phyloP scores from a whole-genome alignment of 2,888 invertebrate genomes.

The Diaperis boleti region DNA sequence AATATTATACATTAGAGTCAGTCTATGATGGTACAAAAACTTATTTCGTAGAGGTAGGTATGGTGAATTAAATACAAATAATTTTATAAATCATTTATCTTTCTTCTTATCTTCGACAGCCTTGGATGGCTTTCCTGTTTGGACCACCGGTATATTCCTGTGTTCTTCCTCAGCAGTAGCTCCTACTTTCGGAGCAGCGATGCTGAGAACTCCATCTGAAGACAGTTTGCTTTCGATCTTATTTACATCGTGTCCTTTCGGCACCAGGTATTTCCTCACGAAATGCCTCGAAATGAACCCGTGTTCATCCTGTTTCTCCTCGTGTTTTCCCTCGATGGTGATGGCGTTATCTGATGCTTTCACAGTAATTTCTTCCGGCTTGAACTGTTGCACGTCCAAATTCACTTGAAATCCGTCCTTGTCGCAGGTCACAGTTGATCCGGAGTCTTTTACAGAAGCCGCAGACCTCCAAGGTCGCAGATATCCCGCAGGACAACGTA shows the following conservation, averaged over 20 bases:
- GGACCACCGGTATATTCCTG: conserved; percentile 9
- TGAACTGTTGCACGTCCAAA: conserved; percentile 77
- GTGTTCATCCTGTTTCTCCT: conserved; percentile 80
- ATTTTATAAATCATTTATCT: too few species aligned
- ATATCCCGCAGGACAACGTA: conserved; percentile 51
- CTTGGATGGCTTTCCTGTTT: conserved; percentile 14
- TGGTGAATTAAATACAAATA: too few species aligned
- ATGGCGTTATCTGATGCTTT: conserved; percentile 76
- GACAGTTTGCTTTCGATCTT: conserved; percentile 81
- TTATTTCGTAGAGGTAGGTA: too few species aligned
- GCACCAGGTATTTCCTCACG: conserved; percentile 78
- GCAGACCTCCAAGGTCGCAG: conserved; percentile 67
- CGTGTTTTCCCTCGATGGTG: conserved; percentile 81
- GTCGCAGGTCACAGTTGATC: conserved; percentile 70
- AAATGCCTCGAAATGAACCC: conserved; percentile 84
- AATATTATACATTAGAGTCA: too few species aligned
- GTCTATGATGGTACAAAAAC: too few species aligned
- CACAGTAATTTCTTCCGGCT: conserved; percentile 81
- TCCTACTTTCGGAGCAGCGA: conserved; percentile 73
- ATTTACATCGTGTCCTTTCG: conserved; percentile 79
- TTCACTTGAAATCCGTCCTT: conserved; percentile 78
- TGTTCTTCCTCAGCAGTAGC: neutral
- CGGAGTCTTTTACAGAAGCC: conserved; percentile 71
- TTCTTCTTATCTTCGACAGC: neutral
- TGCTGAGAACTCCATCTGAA: conserved; percentile 78